These are phyloP conservation scores for Oconnorella tubifera DNA, from an alignment of 2,888 invertebrate species.

Conservation along the genomic window DNA sequence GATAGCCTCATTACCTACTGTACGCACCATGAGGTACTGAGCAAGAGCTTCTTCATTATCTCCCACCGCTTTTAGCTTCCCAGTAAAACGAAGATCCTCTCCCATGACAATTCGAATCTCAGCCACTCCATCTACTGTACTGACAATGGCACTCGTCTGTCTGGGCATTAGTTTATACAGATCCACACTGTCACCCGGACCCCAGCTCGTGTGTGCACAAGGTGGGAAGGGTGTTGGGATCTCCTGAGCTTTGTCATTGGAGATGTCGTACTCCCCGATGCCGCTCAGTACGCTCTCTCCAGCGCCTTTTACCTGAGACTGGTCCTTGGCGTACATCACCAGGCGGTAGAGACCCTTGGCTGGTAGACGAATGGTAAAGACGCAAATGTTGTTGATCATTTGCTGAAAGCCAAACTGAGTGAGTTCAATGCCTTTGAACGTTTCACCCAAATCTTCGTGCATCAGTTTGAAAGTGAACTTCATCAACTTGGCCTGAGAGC, in stretches of 20 bases:
- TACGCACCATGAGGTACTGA: constrained; percentile 50
- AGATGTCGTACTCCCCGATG: constrained; percentile 56
- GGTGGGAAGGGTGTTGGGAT: constrained; percentile 53
- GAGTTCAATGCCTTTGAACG: constrained; percentile 45
- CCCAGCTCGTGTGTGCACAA: constrained; percentile 55
- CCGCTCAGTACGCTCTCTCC: constrained; percentile 55
- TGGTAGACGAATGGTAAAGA: constrained; percentile 53
- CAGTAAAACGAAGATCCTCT: constrained; percentile 53
- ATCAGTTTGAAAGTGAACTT: constrained; percentile 55
- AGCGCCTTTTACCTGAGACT: constrained; percentile 43
- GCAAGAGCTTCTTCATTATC: constrained; percentile 48
- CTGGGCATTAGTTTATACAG: constrained; percentile 50
- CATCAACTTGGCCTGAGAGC: constrained; percentile 30
- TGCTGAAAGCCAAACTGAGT: constrained; percentile 52
- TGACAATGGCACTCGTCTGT: constrained; percentile 48
- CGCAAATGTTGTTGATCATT: constrained; percentile 49
- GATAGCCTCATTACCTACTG: constrained; percentile 52
- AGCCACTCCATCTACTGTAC: constrained; percentile 49
- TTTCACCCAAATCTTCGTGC: constrained; percentile 50
- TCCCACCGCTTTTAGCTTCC: constrained; percentile 45
- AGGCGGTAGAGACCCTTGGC: constrained; percentile 51
- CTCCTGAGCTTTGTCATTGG: constrained; percentile 45
- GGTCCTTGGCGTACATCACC: constrained; percentile 55
- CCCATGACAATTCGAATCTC: constrained; percentile 50
- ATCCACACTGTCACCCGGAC: constrained; percentile 49